phyloP scores from a whole-genome alignment of 2,888 invertebrate species.

The Mythimna lalbum region DNA sequence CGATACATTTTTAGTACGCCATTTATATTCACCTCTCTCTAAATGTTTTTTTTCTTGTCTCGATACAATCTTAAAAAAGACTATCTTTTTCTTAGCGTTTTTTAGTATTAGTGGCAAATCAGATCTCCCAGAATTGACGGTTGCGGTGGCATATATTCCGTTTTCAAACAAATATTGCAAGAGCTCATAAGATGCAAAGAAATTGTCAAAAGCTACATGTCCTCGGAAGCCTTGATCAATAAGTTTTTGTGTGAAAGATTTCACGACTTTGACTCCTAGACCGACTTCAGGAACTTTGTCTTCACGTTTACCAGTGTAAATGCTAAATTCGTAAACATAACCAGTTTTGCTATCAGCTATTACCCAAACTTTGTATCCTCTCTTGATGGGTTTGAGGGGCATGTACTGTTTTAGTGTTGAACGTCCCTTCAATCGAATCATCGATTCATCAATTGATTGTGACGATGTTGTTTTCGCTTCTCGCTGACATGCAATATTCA shows the following conservation, averaged over 20 bases:
- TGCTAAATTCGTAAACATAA: constrained; percentile 42
- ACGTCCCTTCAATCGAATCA: constrained; percentile 38
- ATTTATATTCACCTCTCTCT: constrained; percentile 37
- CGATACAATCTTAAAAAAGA: too few relatives aligned
- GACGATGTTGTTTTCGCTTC: constrained; percentile 34
- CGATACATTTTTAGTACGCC: constrained; percentile 32
- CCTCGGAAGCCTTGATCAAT: constrained; percentile 30
- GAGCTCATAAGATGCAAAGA: constrained; percentile 37
- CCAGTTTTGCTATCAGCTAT: constrained; percentile 39
- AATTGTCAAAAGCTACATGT: constrained; percentile 42
- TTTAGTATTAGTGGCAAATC: constrained; percentile 42
- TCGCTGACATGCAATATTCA: constrained; percentile 26
- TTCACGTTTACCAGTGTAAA: constrained; percentile 48
- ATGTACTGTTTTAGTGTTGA: constrained; percentile 39
- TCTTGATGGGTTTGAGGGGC: constrained; percentile 39
- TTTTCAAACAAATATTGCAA: constrained; percentile 35
- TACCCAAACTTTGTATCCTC: constrained; percentile 40
- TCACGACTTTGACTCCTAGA: constrained; percentile 44
- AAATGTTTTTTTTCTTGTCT: constrained; percentile 33
- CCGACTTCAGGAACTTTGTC: constrained; percentile 41
- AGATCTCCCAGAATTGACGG: constrained; percentile 34
- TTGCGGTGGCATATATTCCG: constrained; percentile 30
- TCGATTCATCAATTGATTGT: constrained; percentile 46
- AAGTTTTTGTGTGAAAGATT: constrained; percentile 34
- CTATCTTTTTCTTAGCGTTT: constrained; percentile 28